Evolutionary conservation across 1,140 invertebrate species (phyloP), one percentile per base, ranked within the genome.

Genomic region (Hycleus cichorii): DNA sequence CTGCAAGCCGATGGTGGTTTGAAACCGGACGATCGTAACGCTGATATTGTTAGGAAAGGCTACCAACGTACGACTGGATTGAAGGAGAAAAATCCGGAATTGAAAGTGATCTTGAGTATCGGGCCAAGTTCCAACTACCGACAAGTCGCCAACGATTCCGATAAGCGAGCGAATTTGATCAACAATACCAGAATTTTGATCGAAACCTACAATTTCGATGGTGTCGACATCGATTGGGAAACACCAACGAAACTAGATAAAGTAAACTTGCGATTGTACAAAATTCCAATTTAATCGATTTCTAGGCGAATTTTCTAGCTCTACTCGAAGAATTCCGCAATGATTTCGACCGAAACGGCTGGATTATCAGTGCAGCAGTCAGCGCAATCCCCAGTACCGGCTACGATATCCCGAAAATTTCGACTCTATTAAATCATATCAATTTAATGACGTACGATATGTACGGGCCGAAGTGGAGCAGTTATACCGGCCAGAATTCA

Each of bases 391-490:
- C 52, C 3, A 6, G 27, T 38, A 27, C 32, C 10, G 40, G 26
- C 18, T 54, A 54, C 27, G 47, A 54, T 18, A 27, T 54, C 10
- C 8, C 12, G 8, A 12, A 44, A 7, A 47, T 54, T 2, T 54
- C 44, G 57, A 79, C 18, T 18, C 85, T 69, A 39, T 76, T 93
- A 11, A 90, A 93, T 69, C 93, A 90, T 86, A 77, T 84, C 10
- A 80, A 84, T 2, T 83, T 94, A 3, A 92, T 92, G 83, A 83
- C 87, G 2, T 93, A 93, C 64, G 90, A 93, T 64, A 92, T 83
- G 68, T 90, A 92, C 63, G 89, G 89, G 0, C 83, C 88, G 3
- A 44, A 46, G 59, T 89, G 88, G 81, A 88, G 89, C 25, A 2
- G 44, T 3, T 52, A 52, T 32, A 54, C 52, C 3, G 52, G 52